Conservation (phyloP, 2,888 invertebrate genomes). For the Amiota mariae region DNA sequence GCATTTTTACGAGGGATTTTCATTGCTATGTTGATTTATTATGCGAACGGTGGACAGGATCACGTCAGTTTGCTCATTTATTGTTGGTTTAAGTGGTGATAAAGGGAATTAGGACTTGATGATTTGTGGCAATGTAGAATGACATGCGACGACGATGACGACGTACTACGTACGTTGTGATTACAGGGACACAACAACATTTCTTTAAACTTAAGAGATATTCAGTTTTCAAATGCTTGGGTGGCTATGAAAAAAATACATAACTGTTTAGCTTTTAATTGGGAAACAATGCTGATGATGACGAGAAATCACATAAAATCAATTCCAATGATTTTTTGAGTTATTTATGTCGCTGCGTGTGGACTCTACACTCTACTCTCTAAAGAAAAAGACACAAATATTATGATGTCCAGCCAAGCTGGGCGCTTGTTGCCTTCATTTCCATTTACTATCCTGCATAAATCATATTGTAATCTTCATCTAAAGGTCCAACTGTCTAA, state of each 20-base stretch:
- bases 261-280: conserved; percentile 13
- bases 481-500: conserved; percentile 72
- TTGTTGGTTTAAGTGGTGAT: conserved; percentile 56
- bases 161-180: neutral
- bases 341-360: conserved; percentile 2
- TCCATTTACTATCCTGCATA: conserved; percentile 72
- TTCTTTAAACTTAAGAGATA: neutral
- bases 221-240: conserved; percentile 11
- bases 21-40: conserved; percentile 72
- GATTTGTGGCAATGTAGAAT: conserved; percentile 32
- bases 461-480: conserved; percentile 74
- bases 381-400: neutral
- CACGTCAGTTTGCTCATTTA: conserved; percentile 41
- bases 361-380: neutral
- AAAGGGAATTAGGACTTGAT: conserved; percentile 52
- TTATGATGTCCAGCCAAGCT: conserved; percentile 40
- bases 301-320: conserved; percentile 1
- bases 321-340: neutral
- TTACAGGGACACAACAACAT: neutral
- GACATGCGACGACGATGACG: no score
- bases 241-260: conserved; percentile 30
- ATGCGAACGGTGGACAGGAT: conserved; percentile 50
- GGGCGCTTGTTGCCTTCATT: conserved; percentile 71
- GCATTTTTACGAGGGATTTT: conserved; percentile 72
- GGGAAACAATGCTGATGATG: neutral